phyloP scores from a whole-genome alignment of 53 echinoderm and acorn worm species.

The Patiria pectinifera region DNA sequence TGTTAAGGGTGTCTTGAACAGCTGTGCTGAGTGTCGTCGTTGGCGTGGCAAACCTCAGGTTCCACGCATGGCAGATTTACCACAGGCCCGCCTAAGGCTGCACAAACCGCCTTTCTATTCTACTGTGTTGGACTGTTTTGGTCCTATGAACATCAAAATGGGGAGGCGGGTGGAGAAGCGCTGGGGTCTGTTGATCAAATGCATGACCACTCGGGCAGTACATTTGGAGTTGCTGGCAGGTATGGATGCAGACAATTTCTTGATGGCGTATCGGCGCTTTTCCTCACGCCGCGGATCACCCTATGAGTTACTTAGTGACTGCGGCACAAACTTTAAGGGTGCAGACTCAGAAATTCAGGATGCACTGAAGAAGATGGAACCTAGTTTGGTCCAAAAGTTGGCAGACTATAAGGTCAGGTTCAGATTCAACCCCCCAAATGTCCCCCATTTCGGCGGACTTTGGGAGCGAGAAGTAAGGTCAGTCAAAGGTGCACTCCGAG shows the following conservation, averaged over 20 bases:
- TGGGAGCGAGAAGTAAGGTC: constrained; percentile 63
- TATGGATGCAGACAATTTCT: constrained; percentile 47
- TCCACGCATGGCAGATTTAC: background rate
- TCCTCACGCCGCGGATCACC: constrained; percentile 17
- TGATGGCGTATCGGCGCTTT: too few relatives aligned
- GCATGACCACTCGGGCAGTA: constrained; percentile 58
- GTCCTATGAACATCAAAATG: constrained; percentile 19
- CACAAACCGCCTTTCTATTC: constrained; percentile 10
- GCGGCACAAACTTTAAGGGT: constrained; percentile 65
- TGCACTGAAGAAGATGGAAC: constrained; percentile 17
- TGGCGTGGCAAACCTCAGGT: constrained; percentile 20
- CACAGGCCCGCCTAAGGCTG: background rate
- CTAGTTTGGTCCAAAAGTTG: background rate
- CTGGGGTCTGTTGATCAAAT: constrained; percentile 23
- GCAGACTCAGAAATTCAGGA: constrained; percentile 41
- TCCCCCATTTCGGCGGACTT: constrained; percentile 55
- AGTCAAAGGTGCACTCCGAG: constrained; percentile 29
- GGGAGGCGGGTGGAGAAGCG: constrained; percentile 6
- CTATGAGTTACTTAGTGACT: constrained; percentile 37
- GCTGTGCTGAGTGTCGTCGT: background rate
- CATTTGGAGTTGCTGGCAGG: constrained; percentile 40
- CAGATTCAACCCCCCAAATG: constrained; percentile 50
- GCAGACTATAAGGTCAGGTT: background rate
- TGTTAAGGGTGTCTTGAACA: constrained; percentile 7
- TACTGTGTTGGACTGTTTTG: constrained; percentile 16